These are phyloP conservation scores for Apaloderma vittatum DNA, from an alignment of 2,113 vertebrate genomes.

Conservation along the genomic window DNA sequence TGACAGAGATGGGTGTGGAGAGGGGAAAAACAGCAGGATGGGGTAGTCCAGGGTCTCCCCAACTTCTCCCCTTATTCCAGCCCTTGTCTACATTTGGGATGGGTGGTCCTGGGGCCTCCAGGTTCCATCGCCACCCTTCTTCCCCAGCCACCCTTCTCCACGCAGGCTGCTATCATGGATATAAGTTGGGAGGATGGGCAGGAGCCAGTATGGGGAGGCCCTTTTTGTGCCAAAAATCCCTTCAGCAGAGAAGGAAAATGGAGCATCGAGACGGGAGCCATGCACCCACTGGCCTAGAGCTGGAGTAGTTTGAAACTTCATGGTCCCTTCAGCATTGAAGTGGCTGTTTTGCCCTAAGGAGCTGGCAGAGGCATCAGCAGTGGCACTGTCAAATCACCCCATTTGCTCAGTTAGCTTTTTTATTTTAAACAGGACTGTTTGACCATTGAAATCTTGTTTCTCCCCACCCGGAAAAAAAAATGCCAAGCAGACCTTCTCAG, in stretches of 20 bases:
- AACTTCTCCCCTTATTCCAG: neutral
- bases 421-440: neutral
- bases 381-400: neutral
- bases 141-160: neutral
- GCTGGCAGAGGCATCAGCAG: neutral
- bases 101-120: neutral
- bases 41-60: neutral
- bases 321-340: accelerated
- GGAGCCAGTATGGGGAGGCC: neutral
- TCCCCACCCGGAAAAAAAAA: neutral
- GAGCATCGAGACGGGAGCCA: neutral
- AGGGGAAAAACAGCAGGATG: neutral
- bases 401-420: neutral
- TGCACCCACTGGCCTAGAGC: accelerated
- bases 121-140: neutral
- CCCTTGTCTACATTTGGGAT: neutral
- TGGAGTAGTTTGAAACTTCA: neutral
- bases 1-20: neutral
- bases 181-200: neutral
- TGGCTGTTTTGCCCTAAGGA: neutral
- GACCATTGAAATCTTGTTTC: neutral
- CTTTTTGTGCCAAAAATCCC: neutral
- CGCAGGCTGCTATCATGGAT: neutral
- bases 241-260: neutral
- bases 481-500: neutral